Conservation (phyloP, 1,140 invertebrate genomes). For the Ruditapes philippinarum region DNA sequence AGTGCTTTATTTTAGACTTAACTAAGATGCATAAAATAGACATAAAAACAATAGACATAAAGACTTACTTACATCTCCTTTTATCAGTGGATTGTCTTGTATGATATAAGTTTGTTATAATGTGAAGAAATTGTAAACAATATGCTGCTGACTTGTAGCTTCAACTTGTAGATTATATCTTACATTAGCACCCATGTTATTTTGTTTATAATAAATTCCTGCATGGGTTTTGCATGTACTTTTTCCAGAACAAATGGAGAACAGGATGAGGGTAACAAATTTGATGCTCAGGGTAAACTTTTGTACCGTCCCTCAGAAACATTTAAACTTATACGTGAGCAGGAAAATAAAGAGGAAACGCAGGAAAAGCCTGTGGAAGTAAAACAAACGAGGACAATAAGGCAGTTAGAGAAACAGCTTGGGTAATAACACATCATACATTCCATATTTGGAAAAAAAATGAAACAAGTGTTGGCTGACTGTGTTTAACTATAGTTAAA, state of each 20-base stretch:
- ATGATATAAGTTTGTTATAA: too few relatives aligned
- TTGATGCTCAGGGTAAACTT: slow-evolving; percentile 69
- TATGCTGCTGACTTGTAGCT: too few relatives aligned
- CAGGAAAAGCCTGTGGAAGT: slow-evolving; percentile 74
- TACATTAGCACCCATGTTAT: slow-evolving; percentile 35
- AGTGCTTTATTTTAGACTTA: too few relatives aligned
- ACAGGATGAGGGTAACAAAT: slow-evolving; percentile 8
- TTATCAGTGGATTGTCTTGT: too few relatives aligned
- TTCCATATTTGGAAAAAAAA: background rate
- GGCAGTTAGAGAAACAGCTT: slow-evolving; percentile 82
- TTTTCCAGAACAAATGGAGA: slow-evolving; percentile 51
- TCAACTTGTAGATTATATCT: background rate
- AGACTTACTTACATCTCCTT: too few relatives aligned
- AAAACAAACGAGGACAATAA: slow-evolving; percentile 82
- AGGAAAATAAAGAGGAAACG: slow-evolving; percentile 71
- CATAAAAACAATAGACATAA: too few relatives aligned
- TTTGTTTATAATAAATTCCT: slow-evolving; percentile 16
- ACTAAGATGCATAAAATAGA: too few relatives aligned
- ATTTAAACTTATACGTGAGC: slow-evolving; percentile 81
- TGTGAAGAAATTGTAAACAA: too few relatives aligned
- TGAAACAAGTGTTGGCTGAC: background rate
- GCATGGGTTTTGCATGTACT: slow-evolving; percentile 47
- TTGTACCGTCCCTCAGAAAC: slow-evolving; percentile 83
- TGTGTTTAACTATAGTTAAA: too few relatives aligned
- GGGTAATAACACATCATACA: slow-evolving; percentile 57